Conservation (phyloP, 2,888 invertebrate species). For the Caenorhabditis afra region DNA sequence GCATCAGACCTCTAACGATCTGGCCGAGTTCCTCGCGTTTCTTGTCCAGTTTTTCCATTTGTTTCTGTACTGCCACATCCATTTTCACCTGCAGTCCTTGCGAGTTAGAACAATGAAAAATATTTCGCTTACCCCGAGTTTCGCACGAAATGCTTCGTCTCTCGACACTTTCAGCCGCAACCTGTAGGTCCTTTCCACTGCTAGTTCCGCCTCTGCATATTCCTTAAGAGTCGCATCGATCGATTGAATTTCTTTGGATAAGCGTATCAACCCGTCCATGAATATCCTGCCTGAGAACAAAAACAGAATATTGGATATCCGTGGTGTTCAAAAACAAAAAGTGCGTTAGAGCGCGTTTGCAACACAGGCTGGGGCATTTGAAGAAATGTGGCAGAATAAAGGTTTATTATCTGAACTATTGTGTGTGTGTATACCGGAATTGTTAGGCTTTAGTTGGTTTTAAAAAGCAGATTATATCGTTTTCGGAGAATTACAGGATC, state of each 20-base stretch:
- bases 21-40: conserved; percentile 23
- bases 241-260: conserved; percentile 32
- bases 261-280: not conserved
- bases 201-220: not conserved
- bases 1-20: conserved; percentile 13
- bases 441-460: too few relatives aligned
- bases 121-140: conserved; percentile 40
- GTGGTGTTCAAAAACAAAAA: conserved; percentile 9
- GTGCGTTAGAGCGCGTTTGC: conserved; percentile 37
- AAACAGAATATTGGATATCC: too few relatives aligned
- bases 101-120: not conserved
- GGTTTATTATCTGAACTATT: not conserved
- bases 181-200: conserved; percentile 5
- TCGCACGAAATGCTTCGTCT: conserved; percentile 17
- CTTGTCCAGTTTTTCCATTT: conserved; percentile 40
- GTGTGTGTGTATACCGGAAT: too few relatives aligned
- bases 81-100: conserved; percentile 28
- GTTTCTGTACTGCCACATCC: conserved; percentile 23
- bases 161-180: conserved; percentile 22
- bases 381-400: not conserved
- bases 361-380: too few relatives aligned
- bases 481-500: not conserved
- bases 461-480: not conserved
- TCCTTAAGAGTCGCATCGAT: conserved; percentile 36
- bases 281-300: conserved; percentile 9